These are phyloP conservation scores for Pygmarrhopalites habei DNA, from an alignment of 1,140 invertebrate genomes.

Conservation along the genomic window DNA sequence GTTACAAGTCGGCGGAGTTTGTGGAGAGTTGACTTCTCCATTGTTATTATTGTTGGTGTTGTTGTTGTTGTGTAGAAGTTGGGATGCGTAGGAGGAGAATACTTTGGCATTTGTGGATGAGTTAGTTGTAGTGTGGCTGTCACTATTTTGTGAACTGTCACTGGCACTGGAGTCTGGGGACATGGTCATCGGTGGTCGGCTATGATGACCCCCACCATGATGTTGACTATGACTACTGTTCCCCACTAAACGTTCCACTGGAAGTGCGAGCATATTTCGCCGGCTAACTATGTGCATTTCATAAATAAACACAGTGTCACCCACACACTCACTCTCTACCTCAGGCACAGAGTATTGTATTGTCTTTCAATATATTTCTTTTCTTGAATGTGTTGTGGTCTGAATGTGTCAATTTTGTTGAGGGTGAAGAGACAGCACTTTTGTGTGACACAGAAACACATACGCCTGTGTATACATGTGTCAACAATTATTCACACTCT, in stretches of 20 bases:
- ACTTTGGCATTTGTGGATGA: slow-evolving; percentile 7
- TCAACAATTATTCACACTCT: too few relatives aligned
- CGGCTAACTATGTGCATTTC: slow-evolving; percentile 29
- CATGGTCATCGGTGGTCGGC: slow-evolving; percentile 20
- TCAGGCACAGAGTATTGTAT: too few relatives aligned
- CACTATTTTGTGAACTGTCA: slow-evolving; percentile 23
- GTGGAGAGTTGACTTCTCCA: slow-evolving; percentile 9
- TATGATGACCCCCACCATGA: slow-evolving; percentile 19
- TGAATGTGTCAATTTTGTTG: too few relatives aligned
- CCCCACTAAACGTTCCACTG: slow-evolving; percentile 36
- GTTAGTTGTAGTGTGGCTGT: not conserved
- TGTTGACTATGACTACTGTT: slow-evolving; percentile 12
- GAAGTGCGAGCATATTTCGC: slow-evolving; percentile 36
- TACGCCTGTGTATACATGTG: too few relatives aligned
- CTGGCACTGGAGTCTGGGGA: slow-evolving; percentile 35
- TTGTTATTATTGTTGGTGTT: slow-evolving; percentile 15
- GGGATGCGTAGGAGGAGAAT: slow-evolving; percentile 8
- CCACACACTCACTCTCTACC: not conserved
- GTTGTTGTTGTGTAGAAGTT: slow-evolving; percentile 6
- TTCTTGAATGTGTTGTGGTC: too few relatives aligned
- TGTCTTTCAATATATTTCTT: too few relatives aligned
- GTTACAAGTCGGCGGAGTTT: slow-evolving; percentile 9
- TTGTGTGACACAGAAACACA: too few relatives aligned
- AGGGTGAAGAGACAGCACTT: too few relatives aligned
- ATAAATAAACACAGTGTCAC: not conserved